Evolutionary conservation across 2,888 invertebrate species (phyloP).

Genomic region (Dascillus cervinus): DNA sequence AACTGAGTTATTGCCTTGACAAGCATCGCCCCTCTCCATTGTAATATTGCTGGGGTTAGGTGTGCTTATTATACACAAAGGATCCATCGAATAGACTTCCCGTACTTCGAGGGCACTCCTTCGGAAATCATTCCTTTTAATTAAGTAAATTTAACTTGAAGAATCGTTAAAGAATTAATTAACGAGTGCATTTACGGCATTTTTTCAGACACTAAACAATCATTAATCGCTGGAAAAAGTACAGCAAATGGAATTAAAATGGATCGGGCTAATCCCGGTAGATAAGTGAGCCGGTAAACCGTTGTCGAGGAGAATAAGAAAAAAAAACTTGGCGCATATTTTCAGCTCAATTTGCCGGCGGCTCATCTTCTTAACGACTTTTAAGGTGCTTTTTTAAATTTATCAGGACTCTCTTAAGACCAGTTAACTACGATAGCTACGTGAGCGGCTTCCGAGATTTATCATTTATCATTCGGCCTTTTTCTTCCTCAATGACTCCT

Average conservation of each 20-base stretch:
- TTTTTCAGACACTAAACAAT: too few relatives aligned
- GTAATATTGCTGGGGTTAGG: too few relatives aligned
- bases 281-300: constrained; percentile 30
- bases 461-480: constrained; percentile 20
- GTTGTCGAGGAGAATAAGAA: constrained; percentile 28
- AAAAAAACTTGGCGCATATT: constrained; percentile 37
- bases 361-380: constrained; percentile 39
- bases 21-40: too few relatives aligned
- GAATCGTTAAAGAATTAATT: too few relatives aligned
- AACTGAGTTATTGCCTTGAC: too few relatives aligned
- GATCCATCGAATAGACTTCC: too few relatives aligned
- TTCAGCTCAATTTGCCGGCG: constrained; percentile 40
- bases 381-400: constrained; percentile 40
- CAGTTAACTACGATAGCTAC: constrained; percentile 31
- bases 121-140: too few relatives aligned
- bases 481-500: too few relatives aligned
- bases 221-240: constrained; percentile 16
- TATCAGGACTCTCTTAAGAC: constrained; percentile 35
- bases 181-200: too few relatives aligned
- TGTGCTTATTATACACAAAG: too few relatives aligned
- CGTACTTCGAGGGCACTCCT: too few relatives aligned
- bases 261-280: constrained; percentile 22
- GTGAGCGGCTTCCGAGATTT: constrained; percentile 29
- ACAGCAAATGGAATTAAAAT: constrained; percentile 22
- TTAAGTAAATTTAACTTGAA: too few relatives aligned